A percentile compares a stretch with the other conserved stretches of the same genome.
Evolutionary conservation across 2,797 vertebrate species (phyloP).

Genomic region (Prunella strophiata): DNA sequence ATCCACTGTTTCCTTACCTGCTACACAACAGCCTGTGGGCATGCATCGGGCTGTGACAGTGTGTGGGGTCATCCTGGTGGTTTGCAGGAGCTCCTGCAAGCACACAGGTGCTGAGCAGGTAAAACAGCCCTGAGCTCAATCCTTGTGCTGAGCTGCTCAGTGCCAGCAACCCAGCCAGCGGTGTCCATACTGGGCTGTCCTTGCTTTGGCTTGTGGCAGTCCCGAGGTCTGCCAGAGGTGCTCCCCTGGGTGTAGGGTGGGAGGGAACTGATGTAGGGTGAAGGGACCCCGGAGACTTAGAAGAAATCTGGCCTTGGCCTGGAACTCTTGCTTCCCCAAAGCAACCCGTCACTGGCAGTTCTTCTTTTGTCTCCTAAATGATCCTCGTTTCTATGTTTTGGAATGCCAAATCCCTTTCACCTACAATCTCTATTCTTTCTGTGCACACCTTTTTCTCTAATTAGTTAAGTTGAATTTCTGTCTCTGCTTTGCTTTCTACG

Average conservation of each 20-base stretch:
- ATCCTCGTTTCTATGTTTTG: not conserved
- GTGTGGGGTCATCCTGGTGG: not conserved
- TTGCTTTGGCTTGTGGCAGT: not conserved
- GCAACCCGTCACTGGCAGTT: not conserved
- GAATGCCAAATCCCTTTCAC: not conserved
- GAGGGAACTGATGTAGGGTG: no score
- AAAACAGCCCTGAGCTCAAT: not conserved
- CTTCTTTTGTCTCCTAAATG: not conserved
- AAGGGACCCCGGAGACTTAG: fast-evolving
- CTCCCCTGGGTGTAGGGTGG: not conserved
- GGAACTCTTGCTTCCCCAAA: not conserved
- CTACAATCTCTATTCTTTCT: not conserved
- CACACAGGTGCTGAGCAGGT: not conserved
- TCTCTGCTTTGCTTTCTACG: not conserved
- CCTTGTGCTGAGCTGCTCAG: not conserved
- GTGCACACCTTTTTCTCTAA: constrained; percentile 20
- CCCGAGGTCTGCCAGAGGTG: fast-evolving
- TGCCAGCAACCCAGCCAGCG: not conserved
- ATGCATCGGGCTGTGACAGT: fast-evolving
- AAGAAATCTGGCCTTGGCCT: fast-evolving
- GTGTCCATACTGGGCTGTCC: fast-evolving
- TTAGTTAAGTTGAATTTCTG: constrained; percentile 29
- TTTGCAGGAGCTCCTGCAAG: fast-evolving
- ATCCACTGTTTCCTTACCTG: fast-evolving
- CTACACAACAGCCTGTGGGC: fast-evolving